phyloP scores from a whole-genome alignment of 2,113 vertebrate species.

The Piprites chloris region DNA sequence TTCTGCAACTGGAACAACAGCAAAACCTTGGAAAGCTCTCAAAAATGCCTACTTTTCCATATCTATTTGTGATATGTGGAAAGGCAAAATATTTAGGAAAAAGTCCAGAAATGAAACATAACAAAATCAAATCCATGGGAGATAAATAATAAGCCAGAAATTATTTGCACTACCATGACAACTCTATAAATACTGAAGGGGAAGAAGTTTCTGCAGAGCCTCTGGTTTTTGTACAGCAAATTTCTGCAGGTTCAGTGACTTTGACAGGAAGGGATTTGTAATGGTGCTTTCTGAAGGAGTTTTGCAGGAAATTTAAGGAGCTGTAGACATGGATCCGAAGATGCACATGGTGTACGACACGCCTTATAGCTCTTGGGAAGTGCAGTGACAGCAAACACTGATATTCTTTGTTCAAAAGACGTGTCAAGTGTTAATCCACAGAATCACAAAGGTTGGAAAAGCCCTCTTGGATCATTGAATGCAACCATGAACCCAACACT shows the following conservation, averaged over 20 bases:
- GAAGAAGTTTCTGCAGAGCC: not conserved
- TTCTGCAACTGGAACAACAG: not conserved
- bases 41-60: not conserved
- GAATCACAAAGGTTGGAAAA: not conserved
- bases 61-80: not conserved
- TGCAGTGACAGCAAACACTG: not conserved
- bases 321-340: rapidly evolving
- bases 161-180: not conserved
- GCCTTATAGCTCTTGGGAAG: not conserved
- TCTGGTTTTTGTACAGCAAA: not conserved
- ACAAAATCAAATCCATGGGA: not conserved
- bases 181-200: not conserved
- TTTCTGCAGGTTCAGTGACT: not conserved
- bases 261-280: not conserved
- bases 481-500: not conserved
- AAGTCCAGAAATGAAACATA: not conserved
- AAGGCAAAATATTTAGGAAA: not conserved
- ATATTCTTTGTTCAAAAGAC: not conserved
- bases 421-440: not conserved
- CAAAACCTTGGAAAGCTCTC: not conserved
- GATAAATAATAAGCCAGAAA: not conserved
- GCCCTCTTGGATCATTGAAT: not conserved
- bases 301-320: not conserved
- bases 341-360: rapidly evolving
- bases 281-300: not conserved